Base-by-base conservation (phyloP, 2,888 invertebrate genomes). In the Calameuta pallipes region DNA sequence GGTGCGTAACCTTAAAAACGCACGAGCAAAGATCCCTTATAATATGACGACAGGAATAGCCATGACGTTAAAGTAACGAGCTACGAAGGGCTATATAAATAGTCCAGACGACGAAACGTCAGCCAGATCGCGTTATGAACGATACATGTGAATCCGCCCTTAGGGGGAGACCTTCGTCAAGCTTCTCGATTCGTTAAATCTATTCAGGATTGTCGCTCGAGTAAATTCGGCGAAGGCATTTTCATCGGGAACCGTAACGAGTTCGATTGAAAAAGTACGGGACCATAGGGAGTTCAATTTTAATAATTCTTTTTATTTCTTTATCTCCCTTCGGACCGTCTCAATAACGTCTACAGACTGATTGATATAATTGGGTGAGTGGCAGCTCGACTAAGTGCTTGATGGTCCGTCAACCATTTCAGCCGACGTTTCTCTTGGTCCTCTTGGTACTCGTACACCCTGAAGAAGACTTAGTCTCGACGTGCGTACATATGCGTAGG, bases 291-390 rank as follows among this genome's bases (percentile, higher is more conserved):
- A 23, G 23, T 0, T 56, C 23, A 56, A 56, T 56, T 56, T 56
- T 23, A 56, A 56, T 23, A 56, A 56, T 56, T 56, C 6, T 41
- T 56, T 56, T 56, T 56, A 56, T 56, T 56, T 56, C 56, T 56
- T 1, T 23, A 23, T 56, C 56, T 56, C 23, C 15, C 15, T 41
- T 15, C 13, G 13, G 41, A 15, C 41, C 56, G 71, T 13, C 71
- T 71, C 33, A 30, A 71, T 33, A 33, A 71, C 31, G 71, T 71
- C 71, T 70, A 75, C 82, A 82, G 80, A 80, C 80, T 85, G 86
- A 88, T 88, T 86, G 85, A 87, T 87, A 87, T 87, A 88, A 88
- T 87, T 87, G 84, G 87, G 80, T 84, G 87, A 87, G 83, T 85
- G 85, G 83, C 84, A 86, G 85, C 82, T 85, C 85, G 83, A 83